These are phyloP conservation scores for Leptothorax acervorum DNA, from an alignment of 2,888 invertebrate genomes.

Conservation along the genomic window DNA sequence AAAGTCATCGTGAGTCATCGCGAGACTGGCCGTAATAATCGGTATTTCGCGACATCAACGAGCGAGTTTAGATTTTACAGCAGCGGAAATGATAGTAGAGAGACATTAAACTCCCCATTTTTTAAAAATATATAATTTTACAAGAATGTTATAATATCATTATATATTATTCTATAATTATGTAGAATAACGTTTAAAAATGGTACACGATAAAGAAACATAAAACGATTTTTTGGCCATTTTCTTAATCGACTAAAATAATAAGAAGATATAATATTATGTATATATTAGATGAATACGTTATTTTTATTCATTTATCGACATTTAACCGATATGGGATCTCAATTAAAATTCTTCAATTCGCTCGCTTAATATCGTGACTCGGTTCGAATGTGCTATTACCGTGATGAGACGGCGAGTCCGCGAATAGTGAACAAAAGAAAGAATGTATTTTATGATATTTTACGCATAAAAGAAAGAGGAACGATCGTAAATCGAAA, in stretches of 20 bases:
- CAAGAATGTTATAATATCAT: not conserved
- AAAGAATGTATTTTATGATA: slow-evolving; percentile 83
- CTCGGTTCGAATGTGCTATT: not conserved
- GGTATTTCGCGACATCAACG: slow-evolving; percentile 25
- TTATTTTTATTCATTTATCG: not conserved
- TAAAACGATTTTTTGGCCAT: not conserved
- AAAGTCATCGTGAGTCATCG: slow-evolving; percentile 78
- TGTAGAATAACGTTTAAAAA: not conserved
- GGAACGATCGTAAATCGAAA: slow-evolving; percentile 75
- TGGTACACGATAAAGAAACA: not conserved
- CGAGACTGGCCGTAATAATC: slow-evolving; percentile 70
- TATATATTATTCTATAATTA: not conserved
- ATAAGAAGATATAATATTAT: not conserved
- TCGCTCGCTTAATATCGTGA: not conserved
- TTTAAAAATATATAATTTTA: slow-evolving; percentile 5
- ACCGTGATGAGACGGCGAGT: slow-evolving; percentile 76
- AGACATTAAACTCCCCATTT: not conserved
- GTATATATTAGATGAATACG: not conserved
- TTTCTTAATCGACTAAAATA: not conserved
- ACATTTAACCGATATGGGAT: not conserved
- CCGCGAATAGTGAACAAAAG: slow-evolving; percentile 76
- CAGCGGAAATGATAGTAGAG: not conserved
- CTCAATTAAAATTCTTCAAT: not conserved
- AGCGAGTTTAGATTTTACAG: slow-evolving; percentile 11
- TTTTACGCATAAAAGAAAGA: slow-evolving; percentile 78